Evolutionary conservation across 2,797 vertebrate genomes (phyloP).

Genomic region (Alectoris magna): DNA sequence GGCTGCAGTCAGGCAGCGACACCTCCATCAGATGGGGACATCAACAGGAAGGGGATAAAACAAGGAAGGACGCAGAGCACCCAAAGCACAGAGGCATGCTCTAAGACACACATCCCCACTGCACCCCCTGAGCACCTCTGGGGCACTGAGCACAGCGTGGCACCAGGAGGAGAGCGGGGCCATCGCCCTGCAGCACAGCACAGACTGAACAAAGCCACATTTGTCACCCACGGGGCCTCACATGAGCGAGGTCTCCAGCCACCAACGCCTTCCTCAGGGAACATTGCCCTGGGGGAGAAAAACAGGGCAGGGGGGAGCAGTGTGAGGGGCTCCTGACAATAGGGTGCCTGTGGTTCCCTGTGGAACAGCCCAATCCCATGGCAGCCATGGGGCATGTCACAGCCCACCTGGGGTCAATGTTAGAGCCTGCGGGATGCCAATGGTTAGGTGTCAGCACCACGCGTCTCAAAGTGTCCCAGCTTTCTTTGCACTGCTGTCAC

Average conservation of each 20-base stretch:
- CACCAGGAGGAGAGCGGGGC: neutral
- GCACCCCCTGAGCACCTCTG: neutral
- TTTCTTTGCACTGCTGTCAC: neutral
- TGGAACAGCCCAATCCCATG: too few species aligned
- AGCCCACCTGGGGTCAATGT: neutral
- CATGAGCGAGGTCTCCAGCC: neutral
- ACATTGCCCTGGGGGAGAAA: neutral
- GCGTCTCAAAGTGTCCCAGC: neutral
- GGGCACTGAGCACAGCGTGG: neutral
- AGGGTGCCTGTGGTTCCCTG: neutral
- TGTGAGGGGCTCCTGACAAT: accelerated
- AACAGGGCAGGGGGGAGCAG: neutral
- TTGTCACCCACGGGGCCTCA: constrained; percentile 56
- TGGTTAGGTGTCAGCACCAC: neutral
- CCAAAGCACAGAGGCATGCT: accelerated
- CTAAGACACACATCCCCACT: too few species aligned
- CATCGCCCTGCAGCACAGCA: neutral
- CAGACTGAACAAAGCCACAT: constrained; percentile 9
- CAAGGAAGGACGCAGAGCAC: neutral
- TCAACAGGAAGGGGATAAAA: neutral
- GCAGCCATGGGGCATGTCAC: accelerated
- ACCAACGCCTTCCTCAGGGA: neutral
- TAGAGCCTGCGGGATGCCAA: neutral
- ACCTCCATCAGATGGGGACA: neutral
- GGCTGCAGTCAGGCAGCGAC: neutral